Percentiles rank a stretch among this genome's conserved stretches.
Evolutionary conservation across 64 coral and sea anemone species (phyloP).

Genomic region (Acropora yongei): DNA sequence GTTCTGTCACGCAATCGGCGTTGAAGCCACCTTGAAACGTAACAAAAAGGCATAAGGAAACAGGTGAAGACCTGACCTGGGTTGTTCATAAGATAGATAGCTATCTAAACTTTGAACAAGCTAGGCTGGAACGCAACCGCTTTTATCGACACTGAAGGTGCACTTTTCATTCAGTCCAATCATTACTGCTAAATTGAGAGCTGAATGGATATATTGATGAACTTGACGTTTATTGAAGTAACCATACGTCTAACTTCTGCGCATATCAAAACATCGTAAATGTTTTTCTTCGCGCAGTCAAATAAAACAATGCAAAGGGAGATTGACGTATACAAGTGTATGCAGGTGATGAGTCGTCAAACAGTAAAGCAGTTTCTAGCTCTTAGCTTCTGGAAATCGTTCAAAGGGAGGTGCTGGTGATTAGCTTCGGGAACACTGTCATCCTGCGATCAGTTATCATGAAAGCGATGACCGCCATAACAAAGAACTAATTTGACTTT

Average conservation of each 20-base stretch:
- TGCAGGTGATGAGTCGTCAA: background rate
- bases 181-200: background rate
- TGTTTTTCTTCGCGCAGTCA: no score
- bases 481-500: no score
- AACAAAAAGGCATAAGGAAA: background rate
- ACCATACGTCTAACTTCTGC: no score
- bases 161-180: background rate
- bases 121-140: no score
- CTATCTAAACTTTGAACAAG: no score
- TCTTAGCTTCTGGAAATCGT: background rate
- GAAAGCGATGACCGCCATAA: background rate
- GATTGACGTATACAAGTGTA: background rate
- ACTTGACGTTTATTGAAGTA: background rate
- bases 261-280: no score
- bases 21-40: constrained; percentile 66
- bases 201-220: background rate
- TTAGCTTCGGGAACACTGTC: constrained; percentile 11
- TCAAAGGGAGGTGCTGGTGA: background rate
- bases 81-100: background rate
- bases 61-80: background rate
- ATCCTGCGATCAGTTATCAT: background rate
- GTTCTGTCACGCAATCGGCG: constrained; percentile 74
- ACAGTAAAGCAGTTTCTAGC: background rate
- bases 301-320: no score
- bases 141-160: no score